Percentiles rank a stretch among this genome's conserved stretches.
Evolutionary conservation across 2,888 invertebrate genomes (phyloP).

Genomic region (Antheraea assamensis): DNA sequence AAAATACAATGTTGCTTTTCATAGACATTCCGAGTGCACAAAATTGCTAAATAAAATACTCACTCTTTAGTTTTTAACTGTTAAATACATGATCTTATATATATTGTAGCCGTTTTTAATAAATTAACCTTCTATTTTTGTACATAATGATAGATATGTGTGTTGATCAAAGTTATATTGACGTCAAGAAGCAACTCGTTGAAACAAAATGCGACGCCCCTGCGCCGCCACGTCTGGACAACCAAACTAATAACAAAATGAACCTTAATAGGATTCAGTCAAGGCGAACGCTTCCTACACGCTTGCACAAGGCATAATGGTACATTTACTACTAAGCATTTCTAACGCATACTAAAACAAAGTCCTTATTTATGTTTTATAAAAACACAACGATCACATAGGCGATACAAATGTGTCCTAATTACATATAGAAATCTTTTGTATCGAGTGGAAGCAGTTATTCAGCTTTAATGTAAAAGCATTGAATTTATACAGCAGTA

Average conservation of each 20-base stretch:
- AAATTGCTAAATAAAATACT: not conserved
- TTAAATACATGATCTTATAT: not conserved
- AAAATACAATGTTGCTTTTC: constrained; percentile 28
- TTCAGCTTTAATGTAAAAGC: constrained; percentile 50
- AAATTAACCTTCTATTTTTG: no score
- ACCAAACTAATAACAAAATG: constrained; percentile 34
- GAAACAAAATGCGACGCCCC: constrained; percentile 42
- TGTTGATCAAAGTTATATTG: not conserved
- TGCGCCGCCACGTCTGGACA: constrained; percentile 38
- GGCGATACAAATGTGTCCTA: constrained; percentile 14
- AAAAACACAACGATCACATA: not conserved
- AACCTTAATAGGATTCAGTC: constrained; percentile 48
- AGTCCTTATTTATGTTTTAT: not conserved
- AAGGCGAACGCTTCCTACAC: constrained; percentile 51
- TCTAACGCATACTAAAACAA: not conserved
- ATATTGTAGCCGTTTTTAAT: not conserved
- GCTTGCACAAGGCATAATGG: constrained; percentile 38
- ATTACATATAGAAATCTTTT: constrained; percentile 20
- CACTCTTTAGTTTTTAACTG: not conserved
- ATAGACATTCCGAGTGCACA: not conserved
- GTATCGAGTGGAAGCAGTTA: constrained; percentile 42
- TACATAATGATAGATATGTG: not conserved
- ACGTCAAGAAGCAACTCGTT: constrained; percentile 23
- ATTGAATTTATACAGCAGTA: constrained; percentile 57
- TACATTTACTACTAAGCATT: constrained; percentile 28